phyloP scores from a whole-genome alignment of 2,797 vertebrate species.

The Sylvia borin region DNA sequence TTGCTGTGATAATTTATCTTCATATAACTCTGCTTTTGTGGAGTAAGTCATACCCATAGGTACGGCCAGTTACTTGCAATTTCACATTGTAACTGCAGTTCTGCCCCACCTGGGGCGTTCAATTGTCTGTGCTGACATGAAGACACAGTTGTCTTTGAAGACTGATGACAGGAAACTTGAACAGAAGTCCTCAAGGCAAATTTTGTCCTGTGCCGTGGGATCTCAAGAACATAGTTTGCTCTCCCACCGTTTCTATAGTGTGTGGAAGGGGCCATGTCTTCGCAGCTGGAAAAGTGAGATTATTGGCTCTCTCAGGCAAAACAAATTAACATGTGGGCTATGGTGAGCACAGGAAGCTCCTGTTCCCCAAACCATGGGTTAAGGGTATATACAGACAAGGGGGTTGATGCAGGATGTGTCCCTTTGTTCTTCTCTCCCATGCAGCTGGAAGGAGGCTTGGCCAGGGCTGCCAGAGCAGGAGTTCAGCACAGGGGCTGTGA shows the following conservation, averaged over 20 bases:
- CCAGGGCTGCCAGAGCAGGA: background rate
- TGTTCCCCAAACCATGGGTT: background rate
- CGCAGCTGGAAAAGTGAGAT: background rate
- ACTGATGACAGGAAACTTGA: background rate
- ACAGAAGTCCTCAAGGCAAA: background rate
- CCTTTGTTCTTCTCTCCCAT: background rate
- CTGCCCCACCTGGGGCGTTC: background rate
- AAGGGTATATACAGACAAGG: background rate
- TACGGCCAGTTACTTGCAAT: background rate
- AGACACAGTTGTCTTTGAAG: background rate
- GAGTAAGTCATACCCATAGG: background rate
- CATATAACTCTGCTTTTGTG: background rate
- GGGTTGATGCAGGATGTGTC: background rate
- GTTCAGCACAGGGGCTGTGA: fast-evolving
- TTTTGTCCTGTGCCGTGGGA: background rate
- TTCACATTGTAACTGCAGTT: background rate
- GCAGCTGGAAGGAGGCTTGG: background rate
- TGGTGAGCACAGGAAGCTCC: background rate
- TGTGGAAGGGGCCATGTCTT: background rate
- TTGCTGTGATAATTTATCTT: background rate
- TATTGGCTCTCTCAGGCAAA: background rate
- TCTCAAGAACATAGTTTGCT: background rate
- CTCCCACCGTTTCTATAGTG: background rate
- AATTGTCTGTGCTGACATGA: background rate
- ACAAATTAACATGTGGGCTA: fast-evolving